These are phyloP conservation scores for Hypsibius dujardini DNA, from an alignment of 1,140 invertebrate genomes.

Conservation along the genomic window DNA sequence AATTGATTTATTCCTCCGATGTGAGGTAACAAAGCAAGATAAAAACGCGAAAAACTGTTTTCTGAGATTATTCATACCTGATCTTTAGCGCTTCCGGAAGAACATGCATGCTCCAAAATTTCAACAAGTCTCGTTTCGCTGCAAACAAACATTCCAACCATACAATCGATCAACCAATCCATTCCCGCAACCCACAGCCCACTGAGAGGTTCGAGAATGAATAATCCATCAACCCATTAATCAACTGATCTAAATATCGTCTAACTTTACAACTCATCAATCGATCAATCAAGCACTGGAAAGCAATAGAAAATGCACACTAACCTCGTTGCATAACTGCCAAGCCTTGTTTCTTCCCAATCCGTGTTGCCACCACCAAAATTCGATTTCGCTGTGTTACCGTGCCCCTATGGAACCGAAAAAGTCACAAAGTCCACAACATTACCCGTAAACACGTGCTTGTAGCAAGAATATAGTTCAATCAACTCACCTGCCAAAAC, in stretches of 20 bases:
- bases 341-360: conserved; percentile 85
- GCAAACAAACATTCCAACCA: conserved; percentile 24
- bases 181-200: background rate
- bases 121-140: conserved; percentile 80
- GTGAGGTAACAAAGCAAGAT: conserved; percentile 25
- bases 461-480: background rate
- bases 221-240: conserved; percentile 2
- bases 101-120: conserved; percentile 68
- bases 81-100: conserved; percentile 45
- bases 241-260: conserved; percentile 18
- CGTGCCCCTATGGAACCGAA: conserved; percentile 47
- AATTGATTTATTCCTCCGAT: conserved; percentile 24
- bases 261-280: conserved; percentile 20
- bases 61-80: conserved; percentile 33
- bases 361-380: conserved; percentile 89
- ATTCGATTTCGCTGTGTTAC: conserved; percentile 67
- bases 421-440: conserved; percentile 2
- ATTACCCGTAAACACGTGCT: background rate
- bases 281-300: background rate
- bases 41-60: conserved; percentile 23
- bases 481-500: conserved; percentile 48
- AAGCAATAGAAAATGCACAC: conserved; percentile 3
- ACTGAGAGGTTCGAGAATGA: background rate
- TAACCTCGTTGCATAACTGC: conserved; percentile 57
- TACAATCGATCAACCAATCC: too few relatives aligned